Base-by-base conservation (phyloP, 2,797 vertebrate species). In the Lepus oiostolus region DNA sequence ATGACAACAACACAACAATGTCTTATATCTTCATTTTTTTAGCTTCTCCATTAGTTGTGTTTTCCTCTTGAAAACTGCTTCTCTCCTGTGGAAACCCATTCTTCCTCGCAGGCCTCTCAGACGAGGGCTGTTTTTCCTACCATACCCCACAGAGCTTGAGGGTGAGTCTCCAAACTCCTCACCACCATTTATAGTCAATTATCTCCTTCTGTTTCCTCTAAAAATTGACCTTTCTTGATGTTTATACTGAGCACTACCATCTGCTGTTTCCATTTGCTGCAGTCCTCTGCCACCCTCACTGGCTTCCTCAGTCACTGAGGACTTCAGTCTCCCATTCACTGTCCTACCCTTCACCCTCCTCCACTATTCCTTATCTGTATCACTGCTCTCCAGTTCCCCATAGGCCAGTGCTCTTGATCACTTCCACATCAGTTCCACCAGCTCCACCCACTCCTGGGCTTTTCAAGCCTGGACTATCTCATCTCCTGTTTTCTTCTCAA, bases 371-470 rank as follows among this genome's bases (percentile, higher is more conserved):
- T 22, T 30, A 58, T 58, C 14, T 50, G 6, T 4, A 6, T 26
- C 10, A 24, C 19, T 11, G 28, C 7, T 81, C 13, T 38, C 28
- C 19, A 30, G 28, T 38, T 65, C 62, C 42, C 30, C 30, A 4
- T 17, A 11, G 1, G 3, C 16, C 13, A n/a, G 47, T 16, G 62
- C 35, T 89, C 65, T 26, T 1, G 19, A 42, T 26, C 7, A 32
- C 10, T n/a, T 47, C 58, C 65, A 42, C 30, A 42, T 16, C 79
- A 72, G 26, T 9, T 17, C 10, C 63, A 50, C 0, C 2, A 24
- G 5, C 47, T n/a, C 47, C 19, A 42, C 7, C 8, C 28, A 35
- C 3, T 68, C 11, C 2, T 28, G 0, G 13, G 11, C 4, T 38
- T 77, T 26, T n/a, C 30, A n/a, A 13, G 2, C 22, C 19, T 58